Evolutionary conservation across 2,113 vertebrate genomes (phyloP).

Genomic region (Australoheros scitulus): DNA sequence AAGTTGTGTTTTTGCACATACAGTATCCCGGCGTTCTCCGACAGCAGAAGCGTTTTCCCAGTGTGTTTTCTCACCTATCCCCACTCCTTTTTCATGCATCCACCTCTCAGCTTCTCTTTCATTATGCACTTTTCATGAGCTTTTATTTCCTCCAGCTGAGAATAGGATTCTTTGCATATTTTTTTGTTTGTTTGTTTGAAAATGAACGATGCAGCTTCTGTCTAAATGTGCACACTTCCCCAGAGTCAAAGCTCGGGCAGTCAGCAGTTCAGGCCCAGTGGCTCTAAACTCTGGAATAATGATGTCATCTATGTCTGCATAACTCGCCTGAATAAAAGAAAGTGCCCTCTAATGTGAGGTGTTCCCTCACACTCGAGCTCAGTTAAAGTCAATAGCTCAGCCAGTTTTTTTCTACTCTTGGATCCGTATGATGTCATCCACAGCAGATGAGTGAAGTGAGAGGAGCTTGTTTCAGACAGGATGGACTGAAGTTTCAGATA

Average conservation of each 20-base stretch:
- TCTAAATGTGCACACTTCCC: neutral
- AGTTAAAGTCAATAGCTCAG: neutral
- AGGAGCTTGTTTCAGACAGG: neutral
- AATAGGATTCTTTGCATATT: neutral
- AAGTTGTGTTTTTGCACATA: constrained; percentile 34
- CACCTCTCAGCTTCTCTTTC: constrained; percentile 15
- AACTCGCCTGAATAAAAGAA: neutral
- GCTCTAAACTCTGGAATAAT: neutral
- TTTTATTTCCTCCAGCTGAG: neutral
- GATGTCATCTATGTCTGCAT: neutral
- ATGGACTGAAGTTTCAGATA: neutral
- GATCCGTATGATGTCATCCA: neutral
- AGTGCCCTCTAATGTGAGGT: neutral
- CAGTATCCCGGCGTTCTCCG: neutral
- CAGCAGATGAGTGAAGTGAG: no score
- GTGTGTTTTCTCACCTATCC: constrained; percentile 27
- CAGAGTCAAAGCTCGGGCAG: neutral
- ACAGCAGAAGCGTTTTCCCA: constrained; percentile 47
- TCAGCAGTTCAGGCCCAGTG: neutral
- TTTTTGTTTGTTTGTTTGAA: neutral
- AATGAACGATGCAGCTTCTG: neutral
- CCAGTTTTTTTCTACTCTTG: neutral
- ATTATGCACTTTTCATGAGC: constrained; percentile 36
- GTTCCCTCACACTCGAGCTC: neutral
- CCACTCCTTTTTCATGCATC: constrained; percentile 17